Evolutionary conservation across 1,140 invertebrate genomes (phyloP), one percentile per base, ranked within the genome.

Genomic region (Parasteatoda tepidariorum): DNA sequence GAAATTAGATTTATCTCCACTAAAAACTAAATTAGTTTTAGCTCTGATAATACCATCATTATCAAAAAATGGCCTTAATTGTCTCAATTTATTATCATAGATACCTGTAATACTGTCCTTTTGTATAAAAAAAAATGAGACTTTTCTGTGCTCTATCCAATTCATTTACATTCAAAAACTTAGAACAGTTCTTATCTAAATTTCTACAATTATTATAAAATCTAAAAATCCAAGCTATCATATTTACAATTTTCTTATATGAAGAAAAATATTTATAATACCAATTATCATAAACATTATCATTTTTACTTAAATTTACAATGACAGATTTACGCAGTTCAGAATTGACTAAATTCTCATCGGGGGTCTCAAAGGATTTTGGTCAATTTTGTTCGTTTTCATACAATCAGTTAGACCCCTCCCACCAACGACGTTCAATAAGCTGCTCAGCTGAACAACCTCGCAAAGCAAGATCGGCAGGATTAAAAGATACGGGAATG

Each of bases 341-440:
- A 3, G 13, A 54, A 66, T 31, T 30, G 3, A 64, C 61, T 15
- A 30, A 28, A 54, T 73, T 30, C 24, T 41, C n/a, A 67, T 67
- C 9, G n/a, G 22, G 34, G n/a, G 15, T 18, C 11, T 34, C n/a
- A n/a, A n/a, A n/a, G n/a, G n/a, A n/a, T 11, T 54, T 71, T 22
- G 71, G 83, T 82, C 76, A 84, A 0, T 33, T n/a, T 18, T 70
- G 48, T 24, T 30, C 30, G 0, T 33, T 22, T 13, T 34, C 9
- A 3, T n/a, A 28, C 11, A 59, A 24, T 54, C 54, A 68, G 0
- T 34, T 2, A 24, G 66, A 38, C 22, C 76, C 76, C 55, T 81
- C 64, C 75, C 75, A 79, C 61, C 62, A 67, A 67, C 54, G 24
- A 5, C 3, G 7, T 18, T 57, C 2, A 18, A 67, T 11, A n/a